phyloP scores from a whole-genome alignment of 37 sponge, comb jelly and placozoan species.

The Lycopodina hypogea region DNA sequence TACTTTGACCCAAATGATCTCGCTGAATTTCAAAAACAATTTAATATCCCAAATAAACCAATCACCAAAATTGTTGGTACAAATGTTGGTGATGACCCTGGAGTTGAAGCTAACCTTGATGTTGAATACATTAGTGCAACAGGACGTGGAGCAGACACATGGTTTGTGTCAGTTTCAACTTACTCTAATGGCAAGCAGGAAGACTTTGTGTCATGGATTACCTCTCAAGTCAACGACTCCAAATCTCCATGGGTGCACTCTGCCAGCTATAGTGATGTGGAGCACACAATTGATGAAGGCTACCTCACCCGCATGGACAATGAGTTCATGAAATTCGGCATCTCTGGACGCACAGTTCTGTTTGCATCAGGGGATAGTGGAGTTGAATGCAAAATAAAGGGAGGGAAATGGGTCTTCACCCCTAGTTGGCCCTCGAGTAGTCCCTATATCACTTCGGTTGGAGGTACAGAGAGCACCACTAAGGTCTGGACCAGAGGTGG shows the following conservation, averaged over 20 bases:
- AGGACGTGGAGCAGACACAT: constrained; percentile 69
- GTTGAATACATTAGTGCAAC: constrained; percentile 81
- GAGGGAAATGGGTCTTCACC: constrained; percentile 5
- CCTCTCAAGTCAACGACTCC: constrained; percentile 65
- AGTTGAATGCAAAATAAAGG: constrained; percentile 37
- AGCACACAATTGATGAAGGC: constrained; percentile 43
- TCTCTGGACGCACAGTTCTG: constrained; percentile 79
- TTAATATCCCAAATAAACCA: constrained; percentile 48
- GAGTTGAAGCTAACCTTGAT: constrained; percentile 86
- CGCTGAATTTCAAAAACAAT: constrained; percentile 63
- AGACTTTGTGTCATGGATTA: constrained; percentile 87
- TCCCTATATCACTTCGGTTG: constrained; percentile 90
- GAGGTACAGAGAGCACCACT: constrained; percentile 53
- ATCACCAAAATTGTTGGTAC: constrained; percentile 57
- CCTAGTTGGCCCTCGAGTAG: constrained; percentile 83
- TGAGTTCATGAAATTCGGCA: constrained; percentile 91
- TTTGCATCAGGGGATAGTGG: constrained; percentile 88
- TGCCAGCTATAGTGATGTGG: constrained; percentile 87
- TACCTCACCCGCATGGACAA: constrained; percentile 65
- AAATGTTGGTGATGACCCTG: constrained; percentile 52
- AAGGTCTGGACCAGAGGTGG: constrained; percentile 61
- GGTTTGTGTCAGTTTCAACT: constrained; percentile 64
- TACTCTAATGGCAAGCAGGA: constrained; percentile 79
- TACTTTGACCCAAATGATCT: constrained; percentile 81
- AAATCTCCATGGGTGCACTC: constrained; percentile 80